These are phyloP conservation scores for Eurosta solidaginis DNA, from an alignment of 1,140 invertebrate species.

Conservation along the genomic window DNA sequence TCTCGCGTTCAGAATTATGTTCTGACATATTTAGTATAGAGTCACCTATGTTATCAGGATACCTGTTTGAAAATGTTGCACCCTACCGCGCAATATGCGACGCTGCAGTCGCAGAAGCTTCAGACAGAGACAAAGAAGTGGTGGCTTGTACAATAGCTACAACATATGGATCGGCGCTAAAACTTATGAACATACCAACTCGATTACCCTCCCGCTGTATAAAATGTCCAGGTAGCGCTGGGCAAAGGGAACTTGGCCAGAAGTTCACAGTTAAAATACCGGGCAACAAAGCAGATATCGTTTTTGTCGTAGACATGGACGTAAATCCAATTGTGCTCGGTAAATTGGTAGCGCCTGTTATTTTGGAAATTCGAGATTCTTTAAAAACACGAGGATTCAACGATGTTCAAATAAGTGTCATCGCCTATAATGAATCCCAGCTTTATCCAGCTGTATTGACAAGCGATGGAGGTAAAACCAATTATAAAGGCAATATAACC, in stretches of 20 bases:
- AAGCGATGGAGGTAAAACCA: slow-evolving; percentile 63
- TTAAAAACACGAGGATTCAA: slow-evolving; percentile 63
- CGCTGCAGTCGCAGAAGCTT: slow-evolving; percentile 61
- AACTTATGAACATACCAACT: slow-evolving; percentile 62
- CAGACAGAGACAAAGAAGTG: slow-evolving; percentile 62
- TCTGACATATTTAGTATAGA: slow-evolving; percentile 68
- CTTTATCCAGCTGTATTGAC: slow-evolving; percentile 64
- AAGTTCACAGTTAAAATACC: slow-evolving; percentile 70
- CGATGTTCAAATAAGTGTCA: slow-evolving; percentile 65
- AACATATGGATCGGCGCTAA: slow-evolving; percentile 66
- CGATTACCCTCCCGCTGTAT: slow-evolving; percentile 66
- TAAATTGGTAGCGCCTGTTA: slow-evolving; percentile 56
- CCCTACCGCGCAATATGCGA: slow-evolving; percentile 70
- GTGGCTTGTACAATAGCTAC: slow-evolving; percentile 66
- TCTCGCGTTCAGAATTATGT: slow-evolving; percentile 61
- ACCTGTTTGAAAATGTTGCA: slow-evolving; percentile 53
- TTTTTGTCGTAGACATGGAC: slow-evolving; percentile 72
- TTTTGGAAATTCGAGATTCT: slow-evolving; percentile 57
- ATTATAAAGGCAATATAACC: slow-evolving; percentile 64
- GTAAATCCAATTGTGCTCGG: slow-evolving; percentile 55
- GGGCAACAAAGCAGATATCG: slow-evolving; percentile 72
- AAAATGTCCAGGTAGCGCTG: slow-evolving; percentile 64
- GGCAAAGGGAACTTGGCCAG: slow-evolving; percentile 64
- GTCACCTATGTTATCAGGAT: slow-evolving; percentile 64
- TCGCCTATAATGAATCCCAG: slow-evolving; percentile 64